Conservation (phyloP, 1,140 invertebrate species). For the Zaprionus capensis region DNA sequence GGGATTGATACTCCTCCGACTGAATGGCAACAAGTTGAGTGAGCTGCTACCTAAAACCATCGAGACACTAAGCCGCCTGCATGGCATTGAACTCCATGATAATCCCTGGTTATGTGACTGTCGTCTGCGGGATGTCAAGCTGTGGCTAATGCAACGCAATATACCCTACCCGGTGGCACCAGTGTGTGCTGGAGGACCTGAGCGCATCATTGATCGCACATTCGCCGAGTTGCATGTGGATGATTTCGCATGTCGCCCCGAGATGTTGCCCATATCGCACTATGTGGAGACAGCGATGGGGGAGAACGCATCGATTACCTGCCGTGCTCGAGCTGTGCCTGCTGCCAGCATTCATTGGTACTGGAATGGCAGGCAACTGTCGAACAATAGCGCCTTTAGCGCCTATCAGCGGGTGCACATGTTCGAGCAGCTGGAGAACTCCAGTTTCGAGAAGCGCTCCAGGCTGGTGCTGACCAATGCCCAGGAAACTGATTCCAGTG, state of each 20-base stretch:
- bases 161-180: constrained; percentile 92
- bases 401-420: constrained; percentile 92
- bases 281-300: constrained; percentile 91
- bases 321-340: constrained; percentile 91
- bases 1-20: constrained; percentile 91
- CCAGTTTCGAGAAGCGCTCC: constrained; percentile 89
- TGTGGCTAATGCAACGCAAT: constrained; percentile 93
- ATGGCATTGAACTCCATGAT: constrained; percentile 94
- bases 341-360: constrained; percentile 94
- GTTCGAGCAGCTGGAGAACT: constrained; percentile 88
- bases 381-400: constrained; percentile 92
- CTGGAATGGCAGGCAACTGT: constrained; percentile 92
- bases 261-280: constrained; percentile 90
- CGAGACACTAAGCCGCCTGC: constrained; percentile 89
- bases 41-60: constrained; percentile 90
- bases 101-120: constrained; percentile 97
- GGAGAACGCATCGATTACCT: constrained; percentile 93
- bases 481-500: constrained; percentile 93
- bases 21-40: constrained; percentile 92
- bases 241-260: constrained; percentile 94
- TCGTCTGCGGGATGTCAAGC: constrained; percentile 91
- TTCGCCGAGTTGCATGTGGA: constrained; percentile 91
- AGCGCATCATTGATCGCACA: constrained; percentile 87
- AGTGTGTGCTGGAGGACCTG: constrained; percentile 89
- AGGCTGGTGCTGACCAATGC: constrained; percentile 93